Base-by-base conservation (phyloP, 2,113 vertebrate genomes). In the Cisticola juncidis region DNA sequence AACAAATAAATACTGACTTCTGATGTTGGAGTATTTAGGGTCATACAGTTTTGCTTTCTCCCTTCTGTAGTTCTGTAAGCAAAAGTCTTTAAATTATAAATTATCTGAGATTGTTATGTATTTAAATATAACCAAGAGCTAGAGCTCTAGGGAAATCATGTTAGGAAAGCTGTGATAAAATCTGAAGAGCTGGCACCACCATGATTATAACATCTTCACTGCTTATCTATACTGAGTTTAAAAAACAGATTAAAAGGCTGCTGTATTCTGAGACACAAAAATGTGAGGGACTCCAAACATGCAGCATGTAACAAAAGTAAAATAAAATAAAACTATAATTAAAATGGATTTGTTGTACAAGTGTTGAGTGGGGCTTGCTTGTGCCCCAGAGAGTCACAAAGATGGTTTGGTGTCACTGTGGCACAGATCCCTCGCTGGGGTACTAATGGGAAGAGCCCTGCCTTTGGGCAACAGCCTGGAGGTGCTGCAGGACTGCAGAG, bases 331-430 rank as follows among this genome's bases (percentile, higher is more conserved):
- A 86, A 9, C 35, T 14, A 0, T 31, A 69, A 38, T 10, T 72
- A 48, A 40, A 47, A 28, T 25, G 19, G 14, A 45, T 60, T 56
- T 11, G 36, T 48, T 56, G 28, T 29, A 31, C 0, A 2, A 35
- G 11, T 11, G 6, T 17, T 40, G 44, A 68, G 36, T 5, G 17
- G 21, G 15, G 18, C 23, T 36, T 83, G 31, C 28, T 58, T 53
- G 23, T n/a, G 33, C 13, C 25, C 13, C 25, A 35, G 36, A 26
- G 0, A 0, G 17, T 47, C 9, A 44, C 20, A 35, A n/a, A 42
- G 35, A 29, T 2, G 3, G 33, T 21, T 51, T 60, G 53, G 50
- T 40, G 38, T 35, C 61, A 9, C 23, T 60, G 29, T n/a, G 28
- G 33, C 44, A 82, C 29, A 20, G 5, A 26, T 47, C 21, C 36